Percentiles rank a stretch among this genome's conserved stretches.
phyloP scores from a whole-genome alignment of 2,797 vertebrate genomes.

The Enteromius trimaculatus region DNA sequence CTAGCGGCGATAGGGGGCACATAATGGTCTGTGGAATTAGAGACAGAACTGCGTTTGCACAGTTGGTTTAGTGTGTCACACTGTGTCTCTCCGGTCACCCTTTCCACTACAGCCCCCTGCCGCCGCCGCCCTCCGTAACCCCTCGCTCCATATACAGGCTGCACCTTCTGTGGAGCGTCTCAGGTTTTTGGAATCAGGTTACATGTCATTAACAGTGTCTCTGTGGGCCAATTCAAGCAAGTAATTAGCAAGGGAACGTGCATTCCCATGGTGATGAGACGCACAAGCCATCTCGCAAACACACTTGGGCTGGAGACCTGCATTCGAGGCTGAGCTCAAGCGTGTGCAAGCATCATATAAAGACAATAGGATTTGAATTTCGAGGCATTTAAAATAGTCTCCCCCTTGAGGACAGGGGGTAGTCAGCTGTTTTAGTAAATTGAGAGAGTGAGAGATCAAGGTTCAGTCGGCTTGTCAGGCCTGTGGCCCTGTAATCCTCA shows the following conservation, averaged over 20 bases:
- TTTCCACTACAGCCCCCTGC: constrained; percentile 47
- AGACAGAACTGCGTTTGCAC: constrained; percentile 52
- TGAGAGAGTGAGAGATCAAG: constrained; percentile 61
- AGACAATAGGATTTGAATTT: constrained; percentile 69
- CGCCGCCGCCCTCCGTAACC: constrained; percentile 10
- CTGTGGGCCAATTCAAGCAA: constrained; percentile 73
- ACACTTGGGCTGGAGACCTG: constrained; percentile 43
- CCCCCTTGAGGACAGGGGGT: constrained; percentile 60
- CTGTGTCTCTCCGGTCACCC: constrained; percentile 44
- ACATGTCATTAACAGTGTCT: constrained; percentile 67
- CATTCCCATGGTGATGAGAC: constrained; percentile 72
- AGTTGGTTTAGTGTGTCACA: constrained; percentile 62
- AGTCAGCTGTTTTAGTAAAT: constrained; percentile 71
- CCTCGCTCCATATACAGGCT: constrained; percentile 23
- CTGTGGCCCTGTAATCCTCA: constrained; percentile 58
- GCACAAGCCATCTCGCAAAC: constrained; percentile 61
- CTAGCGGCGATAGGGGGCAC: constrained; percentile 13
- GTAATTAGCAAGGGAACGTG: constrained; percentile 78
- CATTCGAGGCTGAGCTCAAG: constrained; percentile 51
- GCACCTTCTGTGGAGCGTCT: constrained; percentile 53
- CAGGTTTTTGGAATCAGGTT: constrained; percentile 62
- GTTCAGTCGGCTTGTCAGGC: constrained; percentile 60
- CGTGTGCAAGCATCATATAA: constrained; percentile 66
- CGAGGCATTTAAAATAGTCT: constrained; percentile 69
- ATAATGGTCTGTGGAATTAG: constrained; percentile 54